Conservation (phyloP, 2,113 vertebrate genomes). For the Hydrolagus affinis region DNA sequence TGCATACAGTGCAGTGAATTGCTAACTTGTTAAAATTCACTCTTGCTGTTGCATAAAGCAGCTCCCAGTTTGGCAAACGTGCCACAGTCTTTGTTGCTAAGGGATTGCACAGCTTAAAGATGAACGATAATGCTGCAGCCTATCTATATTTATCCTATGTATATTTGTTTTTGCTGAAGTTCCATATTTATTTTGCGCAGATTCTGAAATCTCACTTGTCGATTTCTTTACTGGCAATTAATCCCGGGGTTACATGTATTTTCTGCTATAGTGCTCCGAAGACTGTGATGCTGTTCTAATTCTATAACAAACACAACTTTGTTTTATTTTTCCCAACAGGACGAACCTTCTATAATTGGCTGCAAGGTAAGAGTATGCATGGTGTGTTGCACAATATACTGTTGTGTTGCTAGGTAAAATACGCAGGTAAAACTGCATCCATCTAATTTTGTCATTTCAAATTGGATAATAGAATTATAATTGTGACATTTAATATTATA, state of each 20-base stretch:
- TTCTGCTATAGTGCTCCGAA: no score
- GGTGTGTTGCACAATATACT: no score
- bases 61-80: not conserved
- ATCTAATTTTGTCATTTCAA: not conserved
- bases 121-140: not conserved
- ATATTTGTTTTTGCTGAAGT: not conserved
- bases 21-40: not conserved
- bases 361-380: conserved; percentile 65
- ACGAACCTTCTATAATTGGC: conserved; percentile 73
- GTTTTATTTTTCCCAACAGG: conserved; percentile 53
- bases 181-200: not conserved
- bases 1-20: not conserved
- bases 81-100: not conserved
- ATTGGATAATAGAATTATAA: not conserved
- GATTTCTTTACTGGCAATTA: not conserved
- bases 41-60: not conserved
- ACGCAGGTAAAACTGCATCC: not conserved
- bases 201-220: no score
- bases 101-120: not conserved
- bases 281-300: no score
- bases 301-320: not conserved
- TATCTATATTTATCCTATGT: no score
- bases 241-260: no score
- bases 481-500: no score
- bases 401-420: not conserved